Evolutionary conservation across 2,888 invertebrate genomes (phyloP).

Genomic region (Dichetophora obliterata): DNA sequence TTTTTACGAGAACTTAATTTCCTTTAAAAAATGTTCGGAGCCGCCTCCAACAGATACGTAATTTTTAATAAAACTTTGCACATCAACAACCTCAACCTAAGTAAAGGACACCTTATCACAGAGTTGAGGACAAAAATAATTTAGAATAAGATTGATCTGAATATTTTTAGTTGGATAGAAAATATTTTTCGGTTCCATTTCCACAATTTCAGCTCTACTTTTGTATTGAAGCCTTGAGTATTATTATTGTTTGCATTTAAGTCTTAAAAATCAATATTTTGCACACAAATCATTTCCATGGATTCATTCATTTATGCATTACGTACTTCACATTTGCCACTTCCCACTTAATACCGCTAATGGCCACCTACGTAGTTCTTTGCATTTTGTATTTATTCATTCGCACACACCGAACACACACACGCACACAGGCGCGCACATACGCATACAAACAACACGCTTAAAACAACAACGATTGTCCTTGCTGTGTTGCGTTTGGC

Average conservation of each 20-base stretch:
- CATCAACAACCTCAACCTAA: too few relatives aligned
- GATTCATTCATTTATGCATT: not conserved
- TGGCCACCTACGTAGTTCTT: slow-evolving; percentile 20
- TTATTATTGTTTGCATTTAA: not conserved
- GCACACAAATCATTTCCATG: not conserved
- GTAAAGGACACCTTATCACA: too few relatives aligned
- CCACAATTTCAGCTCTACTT: too few relatives aligned
- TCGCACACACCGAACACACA: not conserved
- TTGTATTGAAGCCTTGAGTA: not conserved
- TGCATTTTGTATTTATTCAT: slow-evolving; percentile 19
- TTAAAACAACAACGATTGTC: slow-evolving; percentile 9
- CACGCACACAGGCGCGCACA: not conserved
- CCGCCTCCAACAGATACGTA: too few relatives aligned
- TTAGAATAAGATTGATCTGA: too few relatives aligned
- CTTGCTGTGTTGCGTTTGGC: slow-evolving; percentile 18
- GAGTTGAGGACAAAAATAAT: too few relatives aligned
- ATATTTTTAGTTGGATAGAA: too few relatives aligned
- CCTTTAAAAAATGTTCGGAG: too few relatives aligned
- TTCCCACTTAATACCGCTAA: slow-evolving; percentile 33
- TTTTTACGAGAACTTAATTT: too few relatives aligned
- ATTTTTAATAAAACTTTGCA: too few relatives aligned
- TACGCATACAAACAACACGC: slow-evolving; percentile 5
- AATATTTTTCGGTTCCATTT: too few relatives aligned
- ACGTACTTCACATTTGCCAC: too few relatives aligned
- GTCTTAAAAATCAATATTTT: not conserved